A percentile compares a stretch with the other conserved stretches of the same genome.
Conservation (phyloP, 2,797 vertebrate species). For the Bradypodion ventrale region DNA sequence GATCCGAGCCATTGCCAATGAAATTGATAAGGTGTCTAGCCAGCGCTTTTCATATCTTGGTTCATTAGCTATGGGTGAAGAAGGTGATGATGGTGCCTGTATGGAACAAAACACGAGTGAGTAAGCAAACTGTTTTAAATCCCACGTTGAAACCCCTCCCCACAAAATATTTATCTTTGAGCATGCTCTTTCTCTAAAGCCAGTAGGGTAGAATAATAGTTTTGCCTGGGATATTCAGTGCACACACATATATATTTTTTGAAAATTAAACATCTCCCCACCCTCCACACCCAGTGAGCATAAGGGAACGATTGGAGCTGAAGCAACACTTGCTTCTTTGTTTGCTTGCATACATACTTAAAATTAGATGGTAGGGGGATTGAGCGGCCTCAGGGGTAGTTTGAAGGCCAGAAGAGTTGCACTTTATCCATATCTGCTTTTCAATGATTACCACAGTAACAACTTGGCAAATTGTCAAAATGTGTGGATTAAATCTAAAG, state of each 20-base stretch:
- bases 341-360: too few species aligned
- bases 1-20: conserved; percentile 90
- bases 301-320: too few species aligned
- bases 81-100: conserved; percentile 86
- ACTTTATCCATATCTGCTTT: background rate
- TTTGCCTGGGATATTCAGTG: conserved; percentile 26
- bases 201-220: conserved; percentile 38
- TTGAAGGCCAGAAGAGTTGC: too few species aligned
- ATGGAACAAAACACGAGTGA: conserved; percentile 76
- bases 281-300: too few species aligned
- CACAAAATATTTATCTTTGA: conserved; percentile 50
- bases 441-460: background rate
- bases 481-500: background rate
- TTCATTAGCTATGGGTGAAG: conserved; percentile 87
- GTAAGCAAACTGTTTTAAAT: conserved; percentile 53
- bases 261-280: too few species aligned
- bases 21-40: conserved; percentile 87
- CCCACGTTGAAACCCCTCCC: background rate
- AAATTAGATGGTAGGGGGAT: too few species aligned
- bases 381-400: too few species aligned
- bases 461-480: background rate
- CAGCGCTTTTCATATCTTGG: conserved; percentile 95
- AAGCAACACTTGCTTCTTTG: too few species aligned
- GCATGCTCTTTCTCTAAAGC: conserved; percentile 30
- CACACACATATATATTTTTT: too few species aligned